Percentiles rank a stretch among this genome's conserved stretches.
Evolutionary conservation across 2,888 invertebrate species (phyloP).

Genomic region (Lycaena phlaeas): DNA sequence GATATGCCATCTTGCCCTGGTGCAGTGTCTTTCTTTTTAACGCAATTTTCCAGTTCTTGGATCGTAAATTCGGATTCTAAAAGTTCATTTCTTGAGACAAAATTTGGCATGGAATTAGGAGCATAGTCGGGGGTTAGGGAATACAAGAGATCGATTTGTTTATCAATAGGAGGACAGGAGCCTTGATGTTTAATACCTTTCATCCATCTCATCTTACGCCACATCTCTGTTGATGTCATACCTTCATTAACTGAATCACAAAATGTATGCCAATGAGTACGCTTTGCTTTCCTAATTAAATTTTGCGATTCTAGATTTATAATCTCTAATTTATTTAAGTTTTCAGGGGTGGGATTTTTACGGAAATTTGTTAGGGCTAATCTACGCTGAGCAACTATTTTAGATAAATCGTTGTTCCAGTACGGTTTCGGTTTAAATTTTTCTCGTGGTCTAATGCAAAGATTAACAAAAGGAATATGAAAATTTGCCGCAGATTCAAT

Average conservation of each 20-base stretch:
- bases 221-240: slow-evolving; percentile 1
- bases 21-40: no score
- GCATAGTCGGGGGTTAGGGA: neutral
- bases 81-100: neutral
- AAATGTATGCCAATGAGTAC: slow-evolving; percentile 8
- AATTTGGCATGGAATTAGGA: neutral
- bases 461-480: slow-evolving; percentile 13
- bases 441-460: slow-evolving; percentile 3
- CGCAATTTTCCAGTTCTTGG: neutral
- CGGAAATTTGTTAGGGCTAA: slow-evolving; percentile 18
- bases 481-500: slow-evolving; percentile 14
- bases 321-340: slow-evolving; percentile 13
- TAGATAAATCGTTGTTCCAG: slow-evolving; percentile 19
- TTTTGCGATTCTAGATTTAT: slow-evolving; percentile 11
- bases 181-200: neutral
- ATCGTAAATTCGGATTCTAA: neutral
- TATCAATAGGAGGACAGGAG: neutral
- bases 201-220: slow-evolving; percentile 8
- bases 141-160: neutral
- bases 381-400: slow-evolving; percentile 20
- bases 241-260: slow-evolving; percentile 10
- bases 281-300: slow-evolving; percentile 15
- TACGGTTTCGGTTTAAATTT: slow-evolving; percentile 22
- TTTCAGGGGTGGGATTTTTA: slow-evolving; percentile 19
- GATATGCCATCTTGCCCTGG: no score